Conservation (phyloP, 2,797 vertebrate species). For the Podargus strigoides region DNA sequence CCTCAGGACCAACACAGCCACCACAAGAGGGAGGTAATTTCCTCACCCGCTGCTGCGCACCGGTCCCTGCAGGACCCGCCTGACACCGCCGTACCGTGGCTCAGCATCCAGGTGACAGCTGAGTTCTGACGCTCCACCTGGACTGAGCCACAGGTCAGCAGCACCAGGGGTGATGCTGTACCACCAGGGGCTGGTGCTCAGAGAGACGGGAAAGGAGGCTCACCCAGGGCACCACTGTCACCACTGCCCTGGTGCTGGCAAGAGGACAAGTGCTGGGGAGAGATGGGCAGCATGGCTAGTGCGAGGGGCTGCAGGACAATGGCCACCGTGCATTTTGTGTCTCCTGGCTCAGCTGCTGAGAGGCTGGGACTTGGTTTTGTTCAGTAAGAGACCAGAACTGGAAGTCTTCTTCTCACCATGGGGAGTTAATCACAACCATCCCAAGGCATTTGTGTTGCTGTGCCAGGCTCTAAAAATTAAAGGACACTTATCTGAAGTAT, state of each 20-base stretch:
- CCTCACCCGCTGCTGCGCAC: accelerated
- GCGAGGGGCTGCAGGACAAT: background rate
- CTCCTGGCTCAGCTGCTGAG: background rate
- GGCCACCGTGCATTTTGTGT: accelerated
- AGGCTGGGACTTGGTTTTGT: background rate
- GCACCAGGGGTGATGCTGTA: too few relatives aligned
- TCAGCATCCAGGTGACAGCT: background rate
- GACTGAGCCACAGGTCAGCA: background rate
- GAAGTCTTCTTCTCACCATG: background rate
- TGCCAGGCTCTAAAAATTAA: background rate
- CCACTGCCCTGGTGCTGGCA: background rate
- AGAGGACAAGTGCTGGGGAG: background rate
- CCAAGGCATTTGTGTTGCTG: background rate
- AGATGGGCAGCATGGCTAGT: background rate
- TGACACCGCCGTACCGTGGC: background rate
- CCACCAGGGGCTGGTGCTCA: accelerated
- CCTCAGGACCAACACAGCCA: background rate
- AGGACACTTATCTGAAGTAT: background rate
- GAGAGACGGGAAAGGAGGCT: accelerated
- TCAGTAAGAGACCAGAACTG: background rate
- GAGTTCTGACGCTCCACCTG: background rate
- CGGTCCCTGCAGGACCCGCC: background rate
- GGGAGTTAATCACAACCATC: background rate
- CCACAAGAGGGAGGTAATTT: background rate
- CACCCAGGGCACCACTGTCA: too few relatives aligned